A percentile compares a stretch with the other conserved stretches of the same genome.
These are phyloP conservation scores for Zaprionus bogoriensis DNA, from an alignment of 2,888 invertebrate genomes.

Conservation along the genomic window DNA sequence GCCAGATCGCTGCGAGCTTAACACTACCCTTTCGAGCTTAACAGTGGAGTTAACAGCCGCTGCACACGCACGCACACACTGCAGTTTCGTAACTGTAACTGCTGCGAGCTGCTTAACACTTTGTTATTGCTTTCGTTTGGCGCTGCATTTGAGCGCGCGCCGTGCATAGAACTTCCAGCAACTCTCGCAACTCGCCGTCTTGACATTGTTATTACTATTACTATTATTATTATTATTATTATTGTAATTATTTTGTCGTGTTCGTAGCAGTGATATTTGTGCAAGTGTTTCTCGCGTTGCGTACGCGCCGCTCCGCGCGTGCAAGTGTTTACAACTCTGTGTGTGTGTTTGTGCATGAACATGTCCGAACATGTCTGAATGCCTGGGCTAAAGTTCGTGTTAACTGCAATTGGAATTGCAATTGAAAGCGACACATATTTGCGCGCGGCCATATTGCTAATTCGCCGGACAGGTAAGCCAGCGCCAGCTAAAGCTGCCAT, in stretches of 20 bases:
- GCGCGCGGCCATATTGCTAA: slow-evolving; percentile 53
- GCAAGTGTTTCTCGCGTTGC: slow-evolving; percentile 53
- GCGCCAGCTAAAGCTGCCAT: slow-evolving; percentile 33
- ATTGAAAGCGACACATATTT: slow-evolving; percentile 71
- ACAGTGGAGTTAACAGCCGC: slow-evolving; percentile 32
- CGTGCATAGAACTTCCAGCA: slow-evolving; percentile 45
- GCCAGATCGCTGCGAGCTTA: neutral
- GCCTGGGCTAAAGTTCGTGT: slow-evolving; percentile 53
- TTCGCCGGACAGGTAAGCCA: slow-evolving; percentile 62
- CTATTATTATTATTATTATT: too few relatives aligned
- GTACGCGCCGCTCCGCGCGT: slow-evolving; percentile 34
- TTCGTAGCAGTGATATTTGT: slow-evolving; percentile 59
- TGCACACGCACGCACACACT: slow-evolving; percentile 7
- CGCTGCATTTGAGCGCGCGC: slow-evolving; percentile 47
- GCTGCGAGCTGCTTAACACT: slow-evolving; percentile 47
- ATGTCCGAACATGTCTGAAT: slow-evolving; percentile 12
- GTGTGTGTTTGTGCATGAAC: slow-evolving; percentile 3
- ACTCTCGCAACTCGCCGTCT: slow-evolving; percentile 14
- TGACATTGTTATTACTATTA: slow-evolving; percentile 14
- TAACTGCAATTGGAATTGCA: slow-evolving; percentile 36
- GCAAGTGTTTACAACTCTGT: slow-evolving; percentile 37
- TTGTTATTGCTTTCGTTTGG: slow-evolving; percentile 58
- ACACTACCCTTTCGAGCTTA: slow-evolving; percentile 34
- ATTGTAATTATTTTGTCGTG: too few relatives aligned
- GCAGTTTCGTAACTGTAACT: slow-evolving; percentile 15